Conservation (phyloP, 2,797 vertebrate genomes). For the Pelodytes ibericus region DNA sequence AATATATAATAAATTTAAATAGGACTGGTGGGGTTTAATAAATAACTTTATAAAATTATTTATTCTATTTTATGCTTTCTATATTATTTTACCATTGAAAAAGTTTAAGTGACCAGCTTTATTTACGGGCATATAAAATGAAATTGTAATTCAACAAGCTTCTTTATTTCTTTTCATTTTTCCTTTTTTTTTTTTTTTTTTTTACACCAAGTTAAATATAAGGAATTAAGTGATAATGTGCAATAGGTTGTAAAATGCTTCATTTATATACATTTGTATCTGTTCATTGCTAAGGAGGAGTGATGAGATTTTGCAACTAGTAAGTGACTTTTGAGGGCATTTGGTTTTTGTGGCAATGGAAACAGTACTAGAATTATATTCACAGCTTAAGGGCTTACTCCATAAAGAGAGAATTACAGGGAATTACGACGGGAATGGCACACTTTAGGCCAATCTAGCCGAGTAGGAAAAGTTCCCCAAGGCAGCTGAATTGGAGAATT, state of each 20-base stretch:
- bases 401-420: no score
- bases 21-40: conserved; percentile 71
- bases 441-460: no score
- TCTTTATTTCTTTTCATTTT: conserved; percentile 62
- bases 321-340: background rate
- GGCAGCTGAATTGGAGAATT: no score
- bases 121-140: conserved; percentile 76
- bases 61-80: conserved; percentile 82
- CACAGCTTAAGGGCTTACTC: no score
- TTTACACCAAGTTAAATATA: conserved; percentile 59
- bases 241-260: conserved; percentile 69
- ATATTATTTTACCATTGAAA: conserved; percentile 74
- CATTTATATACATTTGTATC: conserved; percentile 62
- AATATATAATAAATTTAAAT: conserved; percentile 80
- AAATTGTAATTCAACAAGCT: conserved; percentile 75
- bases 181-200: conserved; percentile 44
- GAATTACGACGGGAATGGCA: no score
- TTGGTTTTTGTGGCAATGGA: background rate
- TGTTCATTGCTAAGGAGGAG: conserved; percentile 31
- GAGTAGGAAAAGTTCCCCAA: no score
- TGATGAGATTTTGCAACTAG: background rate
- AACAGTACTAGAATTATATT: no score
- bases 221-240: conserved; percentile 71
- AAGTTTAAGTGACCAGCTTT: conserved; percentile 73
- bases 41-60: conserved; percentile 82